Evolutionary conservation across 2,888 invertebrate genomes (phyloP), one percentile per base, ranked within the genome.

Genomic region (Lypha dubia): DNA sequence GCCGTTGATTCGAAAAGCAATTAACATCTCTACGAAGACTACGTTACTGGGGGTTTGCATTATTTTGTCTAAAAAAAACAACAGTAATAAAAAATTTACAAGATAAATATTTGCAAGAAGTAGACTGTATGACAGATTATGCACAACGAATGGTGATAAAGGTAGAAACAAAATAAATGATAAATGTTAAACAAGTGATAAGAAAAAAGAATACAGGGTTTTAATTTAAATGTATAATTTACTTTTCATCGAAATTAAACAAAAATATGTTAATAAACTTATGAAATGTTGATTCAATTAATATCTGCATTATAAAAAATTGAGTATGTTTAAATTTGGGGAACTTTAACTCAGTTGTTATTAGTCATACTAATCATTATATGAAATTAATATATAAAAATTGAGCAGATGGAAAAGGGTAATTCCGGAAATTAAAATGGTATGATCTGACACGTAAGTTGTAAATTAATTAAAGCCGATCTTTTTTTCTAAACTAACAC

Each of bases 21-120:
- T 71, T 56, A 38, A 71, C 56, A 63, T 70, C 46, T 75, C 46
- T 75, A 81, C 20, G 70, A 67, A 63, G 63, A 81, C 68, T 62
- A 81, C 35, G 68, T 68, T 62, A 24, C 41, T 20, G 56, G 56
- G 56, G 11, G 13, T 67, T 58, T 60, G 20, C 51, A 62, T 62
- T 70, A 63, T 35, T 80, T 67, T 73, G 41, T 62, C 74, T 80
- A 32, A n/a, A 71, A 65, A 70, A 41, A 51, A 68, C 22, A 46
- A 28, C 15, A 62, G 24, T 41, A 41, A 38, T 20, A 62, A 44
- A 2, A 44, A 28, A 28, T 44, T 28, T 63, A 28, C 15, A 51
- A 58, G 28, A 46, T 22, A 22, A 65, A 44, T 28, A 35, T 38
- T 74, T 49, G 22, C 9, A 5, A 24, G 4, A 65, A 17, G n/a